Evolutionary conservation across 2,888 invertebrate genomes (phyloP).

Genomic region (Trachelus troglodyta): DNA sequence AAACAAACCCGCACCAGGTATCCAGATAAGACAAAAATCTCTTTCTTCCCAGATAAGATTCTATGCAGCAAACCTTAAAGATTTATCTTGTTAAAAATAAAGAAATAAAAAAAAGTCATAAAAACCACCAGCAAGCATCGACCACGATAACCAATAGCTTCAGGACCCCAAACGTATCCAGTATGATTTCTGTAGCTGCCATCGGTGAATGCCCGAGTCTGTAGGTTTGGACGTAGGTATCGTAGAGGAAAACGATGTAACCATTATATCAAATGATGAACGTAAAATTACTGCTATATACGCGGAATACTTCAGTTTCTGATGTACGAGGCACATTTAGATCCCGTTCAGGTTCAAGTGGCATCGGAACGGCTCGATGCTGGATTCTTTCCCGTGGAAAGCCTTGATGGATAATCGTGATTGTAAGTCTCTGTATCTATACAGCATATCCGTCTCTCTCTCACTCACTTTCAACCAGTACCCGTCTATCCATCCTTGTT

Average conservation of each 20-base stretch:
- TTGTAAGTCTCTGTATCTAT: slow-evolving; percentile 5
- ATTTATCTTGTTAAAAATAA: background rate
- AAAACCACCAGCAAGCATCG: background rate
- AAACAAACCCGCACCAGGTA: background rate
- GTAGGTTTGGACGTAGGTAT: background rate
- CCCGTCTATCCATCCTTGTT: slow-evolving; percentile 8
- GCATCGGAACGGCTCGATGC: slow-evolving; percentile 11
- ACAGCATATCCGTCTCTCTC: background rate
- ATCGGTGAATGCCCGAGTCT: background rate
- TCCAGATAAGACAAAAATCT: background rate
- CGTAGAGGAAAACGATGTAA: background rate
- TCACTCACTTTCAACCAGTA: slow-evolving; percentile 5
- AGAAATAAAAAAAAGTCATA: no score
- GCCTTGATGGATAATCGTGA: slow-evolving; percentile 23
- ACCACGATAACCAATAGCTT: background rate
- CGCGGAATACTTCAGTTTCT: slow-evolving; percentile 30
- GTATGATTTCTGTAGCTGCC: background rate
- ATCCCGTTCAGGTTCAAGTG: slow-evolving; percentile 24
- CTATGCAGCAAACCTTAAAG: background rate
- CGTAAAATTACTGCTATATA: slow-evolving; percentile 14
- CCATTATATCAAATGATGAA: slow-evolving; percentile 5
- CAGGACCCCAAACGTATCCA: background rate
- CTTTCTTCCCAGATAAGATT: background rate
- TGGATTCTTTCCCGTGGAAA: slow-evolving; percentile 17
- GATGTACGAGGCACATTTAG: slow-evolving; percentile 24